phyloP scores from a whole-genome alignment of 2,113 vertebrate species.

The Anas platyrhynchos region DNA sequence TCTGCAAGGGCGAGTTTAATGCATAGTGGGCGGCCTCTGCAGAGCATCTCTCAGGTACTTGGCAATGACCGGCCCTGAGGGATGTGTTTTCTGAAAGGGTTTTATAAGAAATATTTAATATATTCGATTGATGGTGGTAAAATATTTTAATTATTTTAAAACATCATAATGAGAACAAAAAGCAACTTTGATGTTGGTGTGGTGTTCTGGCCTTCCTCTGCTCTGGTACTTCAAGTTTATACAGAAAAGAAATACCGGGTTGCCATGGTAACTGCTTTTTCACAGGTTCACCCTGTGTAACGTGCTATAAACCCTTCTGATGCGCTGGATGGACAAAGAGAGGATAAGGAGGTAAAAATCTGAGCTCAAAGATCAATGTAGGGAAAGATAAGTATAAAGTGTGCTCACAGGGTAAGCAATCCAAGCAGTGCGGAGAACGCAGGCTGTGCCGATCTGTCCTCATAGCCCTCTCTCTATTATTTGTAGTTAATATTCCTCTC shows the following conservation, averaged over 20 bases:
- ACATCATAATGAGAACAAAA: background rate
- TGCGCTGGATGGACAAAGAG: constrained; percentile 38
- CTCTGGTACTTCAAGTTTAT: constrained; percentile 27
- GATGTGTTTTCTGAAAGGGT: background rate
- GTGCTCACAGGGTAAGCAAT: background rate
- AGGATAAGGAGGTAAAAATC: constrained; percentile 61
- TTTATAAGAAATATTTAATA: background rate
- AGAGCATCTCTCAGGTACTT: background rate
- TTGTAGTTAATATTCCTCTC: background rate
- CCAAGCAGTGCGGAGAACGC: background rate
- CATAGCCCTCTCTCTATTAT: background rate
- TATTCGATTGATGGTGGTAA: background rate
- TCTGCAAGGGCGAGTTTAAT: accelerated
- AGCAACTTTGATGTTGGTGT: constrained; percentile 28
- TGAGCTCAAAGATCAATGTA: constrained; percentile 21
- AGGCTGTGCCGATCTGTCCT: background rate
- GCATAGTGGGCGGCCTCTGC: background rate
- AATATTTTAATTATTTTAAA: constrained; percentile 17
- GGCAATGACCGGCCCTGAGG: background rate
- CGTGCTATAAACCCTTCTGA: constrained; percentile 60
- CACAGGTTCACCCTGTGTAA: constrained; percentile 43
- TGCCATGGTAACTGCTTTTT: constrained; percentile 67
- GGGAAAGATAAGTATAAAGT: constrained; percentile 21
- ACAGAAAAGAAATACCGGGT: constrained; percentile 55
- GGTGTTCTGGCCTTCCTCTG: background rate